Conservation (phyloP, 2,888 invertebrate genomes). For the Caenorhabditis uteleia region DNA sequence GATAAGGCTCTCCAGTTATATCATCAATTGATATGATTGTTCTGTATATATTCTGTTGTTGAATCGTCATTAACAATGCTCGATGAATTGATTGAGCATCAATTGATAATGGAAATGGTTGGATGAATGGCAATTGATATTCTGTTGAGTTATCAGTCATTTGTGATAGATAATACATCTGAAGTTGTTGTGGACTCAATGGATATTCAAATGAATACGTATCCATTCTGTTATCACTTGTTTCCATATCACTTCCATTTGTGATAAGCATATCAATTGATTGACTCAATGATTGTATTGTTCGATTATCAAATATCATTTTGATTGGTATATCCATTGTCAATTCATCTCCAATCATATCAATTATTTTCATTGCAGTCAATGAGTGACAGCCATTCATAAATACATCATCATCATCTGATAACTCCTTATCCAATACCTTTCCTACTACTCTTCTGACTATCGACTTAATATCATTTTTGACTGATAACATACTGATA, state of each 20-base stretch:
- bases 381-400: conserved; percentile 57
- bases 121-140: conserved; percentile 40
- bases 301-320: conserved; percentile 43
- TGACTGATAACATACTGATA: neutral
- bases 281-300: conserved; percentile 18
- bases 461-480: neutral
- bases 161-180: conserved; percentile 41
- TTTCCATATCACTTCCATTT: neutral
- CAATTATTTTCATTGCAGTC: conserved; percentile 43
- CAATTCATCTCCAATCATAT: conserved; percentile 24
- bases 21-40: conserved; percentile 10
- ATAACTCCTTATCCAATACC: too few species aligned
- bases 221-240: neutral
- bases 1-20: conserved; percentile 14
- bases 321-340: conserved; percentile 29
- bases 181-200: conserved; percentile 26
- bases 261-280: conserved; percentile 4
- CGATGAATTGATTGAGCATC: conserved; percentile 10
- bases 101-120: conserved; percentile 18
- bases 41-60: conserved; percentile 31
- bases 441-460: too few species aligned
- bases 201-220: neutral
- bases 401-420: conserved; percentile 51
- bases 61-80: conserved; percentile 19
- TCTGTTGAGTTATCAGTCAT: conserved; percentile 10